These are phyloP conservation scores for Drosophila tani DNA, from an alignment of 1,140 invertebrate species.

Conservation along the genomic window DNA sequence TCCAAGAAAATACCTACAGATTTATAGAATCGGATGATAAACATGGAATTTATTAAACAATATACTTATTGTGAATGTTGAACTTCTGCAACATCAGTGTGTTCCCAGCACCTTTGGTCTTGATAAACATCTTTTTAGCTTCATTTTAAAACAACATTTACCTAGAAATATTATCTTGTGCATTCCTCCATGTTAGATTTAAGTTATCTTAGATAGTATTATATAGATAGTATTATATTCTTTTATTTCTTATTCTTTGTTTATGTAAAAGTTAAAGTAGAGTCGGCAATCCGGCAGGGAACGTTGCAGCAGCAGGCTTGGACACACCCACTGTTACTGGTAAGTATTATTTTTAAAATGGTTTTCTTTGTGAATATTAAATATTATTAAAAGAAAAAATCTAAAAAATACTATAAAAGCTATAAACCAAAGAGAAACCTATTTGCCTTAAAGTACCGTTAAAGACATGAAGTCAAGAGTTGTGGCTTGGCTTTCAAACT, in stretches of 20 bases:
- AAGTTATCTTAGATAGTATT: too few species aligned
- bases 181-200: too few species aligned
- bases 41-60: too few species aligned
- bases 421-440: not conserved
- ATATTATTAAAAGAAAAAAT: not conserved
- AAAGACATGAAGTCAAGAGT: not conserved
- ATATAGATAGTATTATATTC: too few species aligned
- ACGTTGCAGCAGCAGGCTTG: slow-evolving; percentile 86
- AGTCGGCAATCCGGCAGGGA: slow-evolving; percentile 53
- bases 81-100: too few species aligned
- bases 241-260: slow-evolving; percentile 49
- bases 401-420: not conserved
- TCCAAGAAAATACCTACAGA: too few species aligned
- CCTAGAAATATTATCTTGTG: too few species aligned
- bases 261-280: slow-evolving; percentile 68
- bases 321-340: slow-evolving; percentile 91
- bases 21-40: too few species aligned
- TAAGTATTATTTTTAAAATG: accelerated
- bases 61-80: too few species aligned
- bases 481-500: not conserved
- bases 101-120: too few species aligned
- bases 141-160: too few species aligned
- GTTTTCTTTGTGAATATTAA: not conserved
- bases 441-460: not conserved
- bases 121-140: too few species aligned